These are phyloP conservation scores for Ostrea edulis DNA, from an alignment of 1,140 invertebrate genomes.

Conservation along the genomic window DNA sequence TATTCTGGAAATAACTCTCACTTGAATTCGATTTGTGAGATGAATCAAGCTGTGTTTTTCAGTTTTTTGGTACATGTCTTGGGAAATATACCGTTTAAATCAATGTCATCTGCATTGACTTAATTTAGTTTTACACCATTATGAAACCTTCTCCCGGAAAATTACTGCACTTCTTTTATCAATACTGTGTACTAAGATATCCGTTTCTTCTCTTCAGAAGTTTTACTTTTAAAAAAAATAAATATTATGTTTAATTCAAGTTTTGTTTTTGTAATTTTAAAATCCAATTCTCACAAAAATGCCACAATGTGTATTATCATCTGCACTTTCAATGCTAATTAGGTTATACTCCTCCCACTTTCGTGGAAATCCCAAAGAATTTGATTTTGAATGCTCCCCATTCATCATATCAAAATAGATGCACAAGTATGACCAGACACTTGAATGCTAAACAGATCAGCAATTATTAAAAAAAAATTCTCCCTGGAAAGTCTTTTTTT, in stretches of 20 bases:
- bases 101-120: background rate
- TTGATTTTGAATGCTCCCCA: too few species aligned
- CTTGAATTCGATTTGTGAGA: conserved; percentile 18
- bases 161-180: background rate
- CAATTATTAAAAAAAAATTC: background rate
- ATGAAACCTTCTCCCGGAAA: background rate
- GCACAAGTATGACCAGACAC: background rate
- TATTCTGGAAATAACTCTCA: background rate
- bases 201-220: too few species aligned
- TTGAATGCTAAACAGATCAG: background rate
- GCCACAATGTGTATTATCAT: too few species aligned
- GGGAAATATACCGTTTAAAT: conserved; percentile 16
- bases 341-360: background rate
- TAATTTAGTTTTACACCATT: conserved; percentile 12
- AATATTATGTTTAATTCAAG: too few species aligned
- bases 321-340: too few species aligned
- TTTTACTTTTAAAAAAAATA: too few species aligned
- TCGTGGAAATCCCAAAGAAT: background rate
- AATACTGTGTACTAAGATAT: background rate
- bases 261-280: too few species aligned
- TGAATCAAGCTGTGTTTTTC: conserved; percentile 16
- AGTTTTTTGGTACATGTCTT: background rate
- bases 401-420: background rate
- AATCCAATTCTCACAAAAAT: too few species aligned
- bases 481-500: background rate